A percentile compares a stretch with the other conserved stretches of the same genome.
These are phyloP conservation scores for Bombycilla garrulus DNA, from an alignment of 2,113 vertebrate genomes.

Conservation along the genomic window DNA sequence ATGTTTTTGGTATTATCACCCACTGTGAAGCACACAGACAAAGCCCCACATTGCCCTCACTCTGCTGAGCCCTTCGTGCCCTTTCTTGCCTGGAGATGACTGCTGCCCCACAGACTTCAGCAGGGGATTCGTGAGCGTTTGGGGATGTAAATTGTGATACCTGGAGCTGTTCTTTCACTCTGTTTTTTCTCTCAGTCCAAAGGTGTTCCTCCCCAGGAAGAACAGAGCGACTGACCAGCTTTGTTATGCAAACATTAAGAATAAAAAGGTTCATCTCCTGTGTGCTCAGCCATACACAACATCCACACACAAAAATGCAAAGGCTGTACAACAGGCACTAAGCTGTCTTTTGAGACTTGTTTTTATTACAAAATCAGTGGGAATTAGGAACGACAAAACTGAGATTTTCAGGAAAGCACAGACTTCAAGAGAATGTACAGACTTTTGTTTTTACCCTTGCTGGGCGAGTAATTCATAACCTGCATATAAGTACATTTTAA, in stretches of 20 bases:
- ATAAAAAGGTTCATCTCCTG: rapidly evolving
- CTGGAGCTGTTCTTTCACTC: neutral
- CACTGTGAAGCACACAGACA: neutral
- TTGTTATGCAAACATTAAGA: neutral
- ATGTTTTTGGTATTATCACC: neutral
- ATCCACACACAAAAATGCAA: neutral
- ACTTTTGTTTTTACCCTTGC: neutral
- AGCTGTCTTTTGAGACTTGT: neutral
- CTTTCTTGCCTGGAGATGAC: too few relatives aligned
- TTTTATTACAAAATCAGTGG: neutral
- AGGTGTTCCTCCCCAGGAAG: neutral
- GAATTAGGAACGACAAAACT: neutral
- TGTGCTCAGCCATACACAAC: neutral
- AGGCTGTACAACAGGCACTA: neutral
- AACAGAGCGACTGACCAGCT: neutral
- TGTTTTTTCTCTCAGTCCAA: neutral
- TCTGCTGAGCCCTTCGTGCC: rapidly evolving
- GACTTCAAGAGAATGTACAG: neutral
- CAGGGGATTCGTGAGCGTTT: neutral
- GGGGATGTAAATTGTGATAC: neutral
- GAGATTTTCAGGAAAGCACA: neutral
- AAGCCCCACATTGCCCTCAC: neutral
- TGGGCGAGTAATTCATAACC: neutral
- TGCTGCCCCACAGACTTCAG: neutral
- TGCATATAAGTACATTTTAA: neutral